Base-by-base conservation (phyloP, 1,140 invertebrate species). In the Trissolcus basalis region DNA sequence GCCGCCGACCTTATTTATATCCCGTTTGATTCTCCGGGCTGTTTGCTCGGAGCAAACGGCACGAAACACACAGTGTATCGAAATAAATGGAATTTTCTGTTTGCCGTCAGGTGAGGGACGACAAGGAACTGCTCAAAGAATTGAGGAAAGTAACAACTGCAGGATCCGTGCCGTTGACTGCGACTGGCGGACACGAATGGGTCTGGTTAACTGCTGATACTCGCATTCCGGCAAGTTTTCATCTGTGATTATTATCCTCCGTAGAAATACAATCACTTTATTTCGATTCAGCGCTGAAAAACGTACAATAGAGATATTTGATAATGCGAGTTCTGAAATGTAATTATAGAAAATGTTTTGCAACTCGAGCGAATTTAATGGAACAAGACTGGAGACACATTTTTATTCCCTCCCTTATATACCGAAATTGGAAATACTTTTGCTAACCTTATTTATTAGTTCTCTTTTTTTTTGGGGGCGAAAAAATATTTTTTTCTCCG, bases 181-280 rank as follows among this genome's bases (percentile, higher is more conserved):
- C 77, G 12, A 47, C 77, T 39, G 80, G 77, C 56, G 91, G 90
- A 13, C 92, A 91, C 11, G 91, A 93, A 32, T 94, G 93, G 93
- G 91, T 94, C 63, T 95, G 93, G 91, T 82, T 95, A 45, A 94
- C 93, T 14, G 93, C 93, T 71, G 94, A 94, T 78, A 94, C 93
- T 11, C 90, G 93, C 64, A 93, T 95, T 68, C 93, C 94, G 43
- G 93, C 94, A 87, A 90, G 90, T 87, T 67, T 58, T 78, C 51
- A 49, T 64, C 44, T 45, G 15, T 44, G 49, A 65, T 64, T 56
- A 70, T 72, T 78, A 70, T 71, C 71, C 61, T 27, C 47, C 19
- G 13, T 41, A 56, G 58, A 70, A 70, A 61, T 71, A 49, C 50
- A 70, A 36, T 68, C 58, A 35, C 27, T 56, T 14, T 19, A 48